Conservation (phyloP, 2,797 vertebrate species). For the Mionectes olivaceus region DNA sequence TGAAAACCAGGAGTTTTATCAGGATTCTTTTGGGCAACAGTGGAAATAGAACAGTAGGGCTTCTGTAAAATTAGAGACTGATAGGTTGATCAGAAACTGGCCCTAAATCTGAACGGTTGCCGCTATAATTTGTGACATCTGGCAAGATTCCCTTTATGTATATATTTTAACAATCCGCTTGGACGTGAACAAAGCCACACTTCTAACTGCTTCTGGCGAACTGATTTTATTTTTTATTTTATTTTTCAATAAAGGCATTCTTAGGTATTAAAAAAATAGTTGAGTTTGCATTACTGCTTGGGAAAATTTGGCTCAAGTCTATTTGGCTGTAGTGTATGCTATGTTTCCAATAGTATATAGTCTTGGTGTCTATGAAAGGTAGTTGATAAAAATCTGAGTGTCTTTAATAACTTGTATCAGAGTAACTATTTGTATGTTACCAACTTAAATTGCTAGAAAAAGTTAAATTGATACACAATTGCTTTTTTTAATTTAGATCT, state of each 20-base stretch:
- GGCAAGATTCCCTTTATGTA: slow-evolving; percentile 94
- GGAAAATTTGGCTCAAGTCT: slow-evolving; percentile 85
- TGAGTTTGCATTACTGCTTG: slow-evolving; percentile 88
- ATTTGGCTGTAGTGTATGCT: slow-evolving; percentile 92
- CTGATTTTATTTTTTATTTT: slow-evolving; percentile 88
- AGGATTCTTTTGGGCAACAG: slow-evolving; percentile 99
- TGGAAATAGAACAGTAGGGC: slow-evolving; percentile 96
- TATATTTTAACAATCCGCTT: slow-evolving; percentile 97
- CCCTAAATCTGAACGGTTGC: slow-evolving; percentile 89
- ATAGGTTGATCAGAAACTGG: slow-evolving; percentile 89
- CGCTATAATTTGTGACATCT: slow-evolving; percentile 93
- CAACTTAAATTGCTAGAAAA: slow-evolving; percentile 87
- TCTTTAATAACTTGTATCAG: slow-evolving; percentile 93
- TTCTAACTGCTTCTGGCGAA: slow-evolving; percentile 94
- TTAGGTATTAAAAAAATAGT: slow-evolving; percentile 83
- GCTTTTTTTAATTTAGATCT: slow-evolving; percentile 85
- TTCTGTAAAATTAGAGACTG: slow-evolving; percentile 92
- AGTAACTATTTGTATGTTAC: slow-evolving; percentile 95
- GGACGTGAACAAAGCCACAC: slow-evolving; percentile 92
- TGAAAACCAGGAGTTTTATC: slow-evolving; percentile 99
- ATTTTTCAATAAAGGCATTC: slow-evolving; percentile 84
- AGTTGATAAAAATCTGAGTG: slow-evolving; percentile 85
- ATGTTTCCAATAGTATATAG: slow-evolving; percentile 90
- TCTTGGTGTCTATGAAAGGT: slow-evolving; percentile 91
- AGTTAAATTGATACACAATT: slow-evolving; percentile 88